Conservation (phyloP, 2,797 vertebrate genomes). For the Microtus agrestis region DNA sequence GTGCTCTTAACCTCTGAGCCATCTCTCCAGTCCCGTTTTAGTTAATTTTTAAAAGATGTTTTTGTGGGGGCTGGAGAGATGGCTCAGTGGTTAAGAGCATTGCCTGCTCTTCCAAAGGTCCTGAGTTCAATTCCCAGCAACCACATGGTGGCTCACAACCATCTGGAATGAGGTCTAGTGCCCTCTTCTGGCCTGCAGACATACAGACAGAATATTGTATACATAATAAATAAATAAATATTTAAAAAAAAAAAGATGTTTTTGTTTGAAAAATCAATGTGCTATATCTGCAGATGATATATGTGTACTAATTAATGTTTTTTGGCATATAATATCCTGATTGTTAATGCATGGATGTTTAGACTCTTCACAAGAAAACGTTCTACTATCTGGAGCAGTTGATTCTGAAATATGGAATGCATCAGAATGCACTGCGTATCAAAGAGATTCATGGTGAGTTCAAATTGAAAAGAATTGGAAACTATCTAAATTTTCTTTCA, state of each 20-base stretch:
- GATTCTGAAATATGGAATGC: conserved; percentile 97
- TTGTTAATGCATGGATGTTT: conserved; percentile 64
- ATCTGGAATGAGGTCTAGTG: too few species aligned
- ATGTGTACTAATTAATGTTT: not conserved
- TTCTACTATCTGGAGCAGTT: conserved; percentile 98
- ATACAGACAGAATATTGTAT: too few species aligned
- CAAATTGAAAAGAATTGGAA: conserved; percentile 53
- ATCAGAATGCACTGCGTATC: conserved; percentile 96
- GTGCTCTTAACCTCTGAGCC: too few species aligned
- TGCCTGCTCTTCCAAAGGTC: too few species aligned
- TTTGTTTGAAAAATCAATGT: conserved; percentile 54
- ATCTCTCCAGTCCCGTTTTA: not conserved
- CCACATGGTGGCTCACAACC: too few species aligned
- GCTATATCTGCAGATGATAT: not conserved
- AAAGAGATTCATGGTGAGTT: conserved; percentile 97
- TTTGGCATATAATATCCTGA: not conserved
- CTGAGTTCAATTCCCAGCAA: too few species aligned
- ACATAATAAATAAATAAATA: too few species aligned
- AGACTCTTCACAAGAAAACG: conserved; percentile 98
- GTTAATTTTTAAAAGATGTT: conserved; percentile 43
- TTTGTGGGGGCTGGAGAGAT: too few species aligned
- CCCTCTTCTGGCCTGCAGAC: too few species aligned
- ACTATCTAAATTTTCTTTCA: conserved; percentile 56
- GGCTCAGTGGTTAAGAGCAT: too few species aligned
- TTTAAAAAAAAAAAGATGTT: conserved; percentile 9